phyloP scores from a whole-genome alignment of 2,888 invertebrate genomes.

The Dorcus hopei region DNA sequence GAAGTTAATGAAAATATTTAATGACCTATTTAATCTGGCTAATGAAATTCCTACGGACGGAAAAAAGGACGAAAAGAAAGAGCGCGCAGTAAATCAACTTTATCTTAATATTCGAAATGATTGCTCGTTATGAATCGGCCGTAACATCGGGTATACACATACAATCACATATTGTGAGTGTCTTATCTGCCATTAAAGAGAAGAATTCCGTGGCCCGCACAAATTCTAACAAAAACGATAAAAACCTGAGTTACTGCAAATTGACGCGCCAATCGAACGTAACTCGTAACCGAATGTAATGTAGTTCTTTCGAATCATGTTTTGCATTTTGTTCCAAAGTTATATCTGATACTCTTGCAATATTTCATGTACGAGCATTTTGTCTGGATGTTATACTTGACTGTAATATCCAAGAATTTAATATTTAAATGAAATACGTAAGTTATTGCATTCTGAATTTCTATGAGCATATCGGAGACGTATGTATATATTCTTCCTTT shows the following conservation, averaged over 20 bases:
- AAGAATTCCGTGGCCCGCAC: constrained; percentile 5
- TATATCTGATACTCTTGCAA: constrained; percentile 4
- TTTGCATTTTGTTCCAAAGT: constrained; percentile 7
- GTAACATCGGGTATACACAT: too few species aligned
- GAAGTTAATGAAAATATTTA: too few species aligned
- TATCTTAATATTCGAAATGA: too few species aligned
- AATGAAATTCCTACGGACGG: too few species aligned
- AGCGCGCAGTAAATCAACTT: too few species aligned
- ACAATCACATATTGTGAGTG: background rate
- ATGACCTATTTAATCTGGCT: too few species aligned
- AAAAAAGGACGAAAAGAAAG: too few species aligned
- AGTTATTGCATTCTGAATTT: constrained; percentile 14
- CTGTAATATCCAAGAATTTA: constrained; percentile 12
- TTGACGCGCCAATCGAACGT: constrained; percentile 23
- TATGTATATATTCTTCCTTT: background rate
- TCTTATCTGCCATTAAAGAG: constrained; percentile 5
- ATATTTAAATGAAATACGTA: constrained; percentile 15
- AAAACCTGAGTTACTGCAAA: constrained; percentile 29
- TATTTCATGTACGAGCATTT: constrained; percentile 10
- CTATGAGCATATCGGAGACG: constrained; percentile 7
- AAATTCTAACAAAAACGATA: constrained; percentile 11
- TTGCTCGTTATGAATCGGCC: too few species aligned
- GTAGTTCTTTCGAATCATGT: constrained; percentile 3
- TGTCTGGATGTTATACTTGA: constrained; percentile 7
- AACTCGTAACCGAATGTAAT: background rate